Base-by-base conservation (phyloP, 2,113 vertebrate genomes). In the Bujurquina vittata region DNA sequence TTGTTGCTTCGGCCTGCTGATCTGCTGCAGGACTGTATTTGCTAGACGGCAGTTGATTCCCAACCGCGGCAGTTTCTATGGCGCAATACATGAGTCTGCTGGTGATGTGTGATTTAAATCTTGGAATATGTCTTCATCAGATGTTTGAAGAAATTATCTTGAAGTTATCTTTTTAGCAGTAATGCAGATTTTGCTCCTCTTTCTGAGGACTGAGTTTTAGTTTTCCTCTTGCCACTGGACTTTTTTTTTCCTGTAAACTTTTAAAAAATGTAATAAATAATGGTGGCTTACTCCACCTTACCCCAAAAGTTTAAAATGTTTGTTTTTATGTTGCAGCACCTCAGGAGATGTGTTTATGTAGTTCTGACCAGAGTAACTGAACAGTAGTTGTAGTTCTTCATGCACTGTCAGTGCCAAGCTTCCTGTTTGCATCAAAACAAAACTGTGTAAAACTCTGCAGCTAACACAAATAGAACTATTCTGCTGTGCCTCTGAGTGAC, bases 41-140 rank as follows among this genome's bases (percentile, higher is more conserved):
- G 77, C 62, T 3, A 60, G 84, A 73, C 15, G 8, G 40, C 72
- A 43, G 35, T 43, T 93, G 62, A 58, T 84, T 74, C 87, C 85
- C 2, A 40, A 1, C 31, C 87, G 83, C 3, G 3, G 8, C 7
- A 3, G 11, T 31, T 89, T 81, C 22, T 93, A 94, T 46, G 92
- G 92, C 6, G 23, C 79, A 1, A 84, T 10, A 46, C 55, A 33
- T 49, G 15, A 63, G 43, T 18, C 35, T 59, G 52, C 10, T 56
- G 86, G 87, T 43, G 91, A 91, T 87, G 88, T 92, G 60, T 94
- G 62, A 92, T 76, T 56, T 31, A n/a, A 52, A 72, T 35, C 11
- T 35, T 18, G 2, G 14, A 31, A 57, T 3, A 18, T 63, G 10
- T 65, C 18, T 63, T 12, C 5, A 23, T 12, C 3, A 23, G 33